A percentile compares a stretch with the other conserved stretches of the same genome.
These are phyloP conservation scores for Spatulosminthurus flaviceps DNA, from an alignment of 2,888 invertebrate genomes.

Conservation along the genomic window DNA sequence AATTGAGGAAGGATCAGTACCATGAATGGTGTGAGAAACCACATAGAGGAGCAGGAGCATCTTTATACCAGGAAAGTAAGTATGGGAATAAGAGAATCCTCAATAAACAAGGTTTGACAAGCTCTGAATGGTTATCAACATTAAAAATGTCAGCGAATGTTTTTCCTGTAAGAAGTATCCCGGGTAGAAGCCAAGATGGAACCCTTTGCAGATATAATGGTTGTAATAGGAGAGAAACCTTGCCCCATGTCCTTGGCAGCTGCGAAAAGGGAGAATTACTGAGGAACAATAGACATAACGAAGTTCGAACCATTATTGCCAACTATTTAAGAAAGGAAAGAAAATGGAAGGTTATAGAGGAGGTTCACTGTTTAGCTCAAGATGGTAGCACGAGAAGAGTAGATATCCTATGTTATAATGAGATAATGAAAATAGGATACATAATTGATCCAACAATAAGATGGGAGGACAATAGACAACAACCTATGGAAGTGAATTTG, in stretches of 20 bases:
- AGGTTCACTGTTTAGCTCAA: not conserved
- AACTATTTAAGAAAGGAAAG: not conserved
- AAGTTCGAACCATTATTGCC: conserved; percentile 34
- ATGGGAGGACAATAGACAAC: no score
- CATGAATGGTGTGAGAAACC: conserved; percentile 21
- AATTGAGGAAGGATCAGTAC: conserved; percentile 23
- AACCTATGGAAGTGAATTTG: no score
- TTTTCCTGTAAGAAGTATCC: conserved; percentile 31
- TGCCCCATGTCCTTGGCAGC: conserved; percentile 43
- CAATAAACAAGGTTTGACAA: conserved; percentile 41
- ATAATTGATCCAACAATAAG: no score
- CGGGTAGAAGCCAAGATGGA: conserved; percentile 22
- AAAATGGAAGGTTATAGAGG: conserved; percentile 45
- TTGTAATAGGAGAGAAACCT: conserved; percentile 39
- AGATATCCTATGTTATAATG: conserved; percentile 37
- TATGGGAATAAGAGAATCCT: conserved; percentile 14
- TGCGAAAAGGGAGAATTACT: no score
- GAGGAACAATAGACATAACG: conserved; percentile 36
- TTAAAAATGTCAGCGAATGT: conserved; percentile 47
- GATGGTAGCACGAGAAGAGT: conserved; percentile 33
- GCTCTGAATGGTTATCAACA: conserved; percentile 32
- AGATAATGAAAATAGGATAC: conserved; percentile 6
- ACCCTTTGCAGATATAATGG: conserved; percentile 4
- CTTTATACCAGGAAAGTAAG: not conserved
- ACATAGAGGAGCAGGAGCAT: not conserved